phyloP scores from a whole-genome alignment of 1,140 invertebrate genomes.

The Seison nebaliae region DNA sequence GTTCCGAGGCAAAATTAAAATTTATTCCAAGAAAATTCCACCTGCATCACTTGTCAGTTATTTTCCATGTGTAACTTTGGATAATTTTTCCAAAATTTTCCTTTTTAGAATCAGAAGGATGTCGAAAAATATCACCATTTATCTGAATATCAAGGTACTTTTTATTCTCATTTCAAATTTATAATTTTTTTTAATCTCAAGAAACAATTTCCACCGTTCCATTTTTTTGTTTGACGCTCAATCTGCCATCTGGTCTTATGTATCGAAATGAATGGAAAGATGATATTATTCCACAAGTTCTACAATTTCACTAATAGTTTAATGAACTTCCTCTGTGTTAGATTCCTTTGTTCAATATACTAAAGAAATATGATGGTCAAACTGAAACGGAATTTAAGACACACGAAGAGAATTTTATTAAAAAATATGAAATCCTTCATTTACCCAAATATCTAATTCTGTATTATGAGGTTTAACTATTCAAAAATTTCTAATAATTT shows the following conservation, averaged over 20 bases:
- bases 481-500: background rate
- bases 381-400: conserved; percentile 94
- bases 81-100: conserved; percentile 12
- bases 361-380: conserved; percentile 82
- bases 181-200: too few species aligned
- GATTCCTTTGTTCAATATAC: conserved; percentile 64
- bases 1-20: conserved; percentile 75
- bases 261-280: conserved; percentile 87
- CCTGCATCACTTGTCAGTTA: conserved; percentile 46
- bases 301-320: background rate
- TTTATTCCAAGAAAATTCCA: conserved; percentile 71
- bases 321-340: too few species aligned
- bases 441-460: conserved; percentile 87
- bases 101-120: conserved; percentile 42
- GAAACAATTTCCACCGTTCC: too few species aligned
- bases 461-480: conserved; percentile 40
- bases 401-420: conserved; percentile 90
- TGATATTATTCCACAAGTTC: conserved; percentile 90
- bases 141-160: conserved; percentile 51
- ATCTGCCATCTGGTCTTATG: conserved; percentile 72
- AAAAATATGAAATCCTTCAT: conserved; percentile 72
- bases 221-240: conserved; percentile 63
- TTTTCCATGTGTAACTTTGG: background rate
- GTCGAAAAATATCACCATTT: conserved; percentile 44
- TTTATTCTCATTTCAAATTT: background rate